Evolutionary conservation across 2,113 vertebrate genomes (phyloP).

Genomic region (Orthochromis malagaraziensis): DNA sequence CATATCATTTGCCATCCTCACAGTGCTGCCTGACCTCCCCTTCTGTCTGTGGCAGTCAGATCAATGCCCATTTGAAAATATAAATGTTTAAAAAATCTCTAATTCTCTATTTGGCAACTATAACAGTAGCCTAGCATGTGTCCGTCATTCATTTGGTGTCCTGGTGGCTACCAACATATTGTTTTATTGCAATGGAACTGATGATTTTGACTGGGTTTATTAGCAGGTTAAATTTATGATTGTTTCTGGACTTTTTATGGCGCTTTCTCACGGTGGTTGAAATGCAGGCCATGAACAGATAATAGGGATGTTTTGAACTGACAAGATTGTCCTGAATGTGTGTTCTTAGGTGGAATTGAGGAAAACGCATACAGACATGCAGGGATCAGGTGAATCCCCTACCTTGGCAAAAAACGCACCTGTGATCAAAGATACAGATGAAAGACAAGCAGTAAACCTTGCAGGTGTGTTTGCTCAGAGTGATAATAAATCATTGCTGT

Average conservation of each 20-base stretch:
- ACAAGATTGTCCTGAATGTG: not conserved
- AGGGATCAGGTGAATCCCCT: conserved; percentile 8
- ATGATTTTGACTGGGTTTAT: not conserved
- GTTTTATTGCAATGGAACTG: not conserved
- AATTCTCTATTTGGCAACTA: not conserved
- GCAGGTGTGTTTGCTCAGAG: conserved; percentile 10
- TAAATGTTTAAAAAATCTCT: not conserved
- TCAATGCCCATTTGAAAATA: not conserved
- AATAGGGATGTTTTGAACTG: not conserved
- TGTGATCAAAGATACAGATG: conserved; percentile 16
- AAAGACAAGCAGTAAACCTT: conserved; percentile 4
- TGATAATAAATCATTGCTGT: not conserved
- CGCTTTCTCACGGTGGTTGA: not conserved
- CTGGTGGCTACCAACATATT: not conserved
- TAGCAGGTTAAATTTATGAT: not conserved
- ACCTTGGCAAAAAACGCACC: not conserved
- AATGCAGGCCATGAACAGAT: not conserved
- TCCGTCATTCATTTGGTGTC: not conserved
- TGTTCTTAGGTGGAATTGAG: conserved; percentile 40
- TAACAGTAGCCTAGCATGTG: not conserved
- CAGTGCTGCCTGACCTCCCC: not conserved
- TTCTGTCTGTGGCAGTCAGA: not conserved
- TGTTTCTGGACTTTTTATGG: not conserved
- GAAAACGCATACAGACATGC: conserved; percentile 19
- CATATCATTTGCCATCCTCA: not conserved